These are phyloP conservation scores for Lerema accius DNA, from an alignment of 1,140 invertebrate species.

Conservation along the genomic window DNA sequence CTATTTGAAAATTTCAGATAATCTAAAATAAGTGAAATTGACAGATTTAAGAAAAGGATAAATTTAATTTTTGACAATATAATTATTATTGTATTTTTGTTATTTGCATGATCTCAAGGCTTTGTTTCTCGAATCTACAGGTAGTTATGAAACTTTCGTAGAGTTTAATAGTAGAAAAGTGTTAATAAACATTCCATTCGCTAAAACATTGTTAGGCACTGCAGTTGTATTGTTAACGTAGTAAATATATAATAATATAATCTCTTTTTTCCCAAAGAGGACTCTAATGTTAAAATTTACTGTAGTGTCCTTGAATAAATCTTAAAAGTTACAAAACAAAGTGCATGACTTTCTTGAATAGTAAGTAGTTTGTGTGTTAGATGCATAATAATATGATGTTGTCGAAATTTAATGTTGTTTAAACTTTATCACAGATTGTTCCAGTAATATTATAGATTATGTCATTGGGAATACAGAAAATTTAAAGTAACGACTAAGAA, in stretches of 20 bases:
- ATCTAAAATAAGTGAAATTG: slow-evolving; percentile 1
- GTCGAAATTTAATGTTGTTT: neutral
- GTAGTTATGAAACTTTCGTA: neutral
- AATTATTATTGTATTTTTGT: slow-evolving; percentile 2
- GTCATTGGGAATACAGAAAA: neutral
- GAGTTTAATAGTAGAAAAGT: neutral
- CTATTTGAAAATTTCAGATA: slow-evolving; percentile 26
- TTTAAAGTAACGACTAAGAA: neutral
- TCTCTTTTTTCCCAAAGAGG: neutral
- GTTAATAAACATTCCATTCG: neutral
- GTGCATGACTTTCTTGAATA: too few species aligned
- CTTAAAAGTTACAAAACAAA: neutral
- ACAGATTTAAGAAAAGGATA: neutral
- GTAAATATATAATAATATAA: neutral
- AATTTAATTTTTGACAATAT: neutral
- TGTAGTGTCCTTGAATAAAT: neutral
- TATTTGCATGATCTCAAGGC: neutral
- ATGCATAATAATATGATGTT: neutral
- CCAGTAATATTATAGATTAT: neutral
- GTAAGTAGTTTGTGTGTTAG: slow-evolving; percentile 1
- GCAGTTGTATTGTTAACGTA: neutral
- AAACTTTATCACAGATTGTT: neutral
- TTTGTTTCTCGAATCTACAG: slow-evolving; percentile 3
- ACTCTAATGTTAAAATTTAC: neutral
- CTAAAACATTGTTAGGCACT: neutral